A percentile compares a stretch with the other conserved stretches of the same genome.
These are phyloP conservation scores for Lasius fuliginosus DNA, from an alignment of 2,888 invertebrate species.

Conservation along the genomic window DNA sequence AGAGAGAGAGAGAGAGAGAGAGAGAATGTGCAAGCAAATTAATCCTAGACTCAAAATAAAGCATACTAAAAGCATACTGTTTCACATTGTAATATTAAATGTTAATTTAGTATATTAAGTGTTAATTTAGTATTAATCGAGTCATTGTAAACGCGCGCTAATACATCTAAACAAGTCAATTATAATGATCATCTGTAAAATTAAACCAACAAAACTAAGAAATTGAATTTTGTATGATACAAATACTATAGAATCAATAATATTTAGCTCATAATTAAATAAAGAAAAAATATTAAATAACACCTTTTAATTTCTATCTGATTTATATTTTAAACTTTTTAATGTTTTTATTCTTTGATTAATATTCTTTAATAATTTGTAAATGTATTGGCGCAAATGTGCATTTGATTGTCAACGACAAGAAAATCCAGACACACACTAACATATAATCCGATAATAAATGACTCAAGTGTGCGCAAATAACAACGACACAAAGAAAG, in stretches of 20 bases:
- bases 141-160: background rate
- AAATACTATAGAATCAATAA: background rate
- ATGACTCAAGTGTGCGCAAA: constrained; percentile 29
- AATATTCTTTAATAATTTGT: background rate
- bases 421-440: background rate
- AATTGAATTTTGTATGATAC: background rate
- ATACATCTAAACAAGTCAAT: background rate
- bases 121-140: background rate
- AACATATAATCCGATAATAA: background rate
- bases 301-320: background rate
- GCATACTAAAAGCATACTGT: background rate
- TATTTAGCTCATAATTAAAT: background rate
- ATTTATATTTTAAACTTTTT: background rate
- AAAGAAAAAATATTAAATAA: background rate
- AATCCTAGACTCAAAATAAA: background rate
- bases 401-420: background rate
- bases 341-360: background rate
- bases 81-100: background rate
- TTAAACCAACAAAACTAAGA: background rate
- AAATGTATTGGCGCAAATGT: background rate
- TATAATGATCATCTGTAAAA: constrained; percentile 12
- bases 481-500: background rate
- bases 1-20: background rate
- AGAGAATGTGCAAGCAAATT: constrained; percentile 6
- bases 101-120: background rate